Base-by-base conservation (phyloP, 2,888 invertebrate species). In the Spilarctia lutea region DNA sequence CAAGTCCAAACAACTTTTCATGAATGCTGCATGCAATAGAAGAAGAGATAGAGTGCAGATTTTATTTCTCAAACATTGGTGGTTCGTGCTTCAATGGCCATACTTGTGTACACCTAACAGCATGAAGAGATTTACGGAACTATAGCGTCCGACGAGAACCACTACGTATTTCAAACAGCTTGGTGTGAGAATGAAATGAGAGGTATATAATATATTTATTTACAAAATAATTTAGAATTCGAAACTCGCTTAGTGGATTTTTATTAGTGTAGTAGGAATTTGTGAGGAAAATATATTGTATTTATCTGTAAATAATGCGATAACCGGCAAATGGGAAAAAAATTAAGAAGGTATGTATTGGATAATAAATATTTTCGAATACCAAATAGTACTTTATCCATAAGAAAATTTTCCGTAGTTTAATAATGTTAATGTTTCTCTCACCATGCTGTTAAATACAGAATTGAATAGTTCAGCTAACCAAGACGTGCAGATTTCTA, bases 1-100 rank as follows among this genome's bases (percentile, higher is more conserved):
- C 97, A 95, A 97, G 96, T 96, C 97, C 97, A 96, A 98, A 98
- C 88, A 98, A 96, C 96, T 97, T 97, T 94, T 97, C 97, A 96
- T 97, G 97, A 94, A 97, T 97, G 97, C 97, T 97, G 97, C 97
- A 97, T 97, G 97, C 97, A 96, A 96, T 94, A 92, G 92, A 95
- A 94, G 93, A 91, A 92, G 90, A 92, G 89, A 94, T 94, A 95
- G 94, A 94, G 96, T 95, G 96, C 95, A 92, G 89, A 91, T 89
- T 87, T 89, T 84, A 89, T 82, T 82, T 75, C 78, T 79, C 79
- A 86, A 81, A 83, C 81, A 84, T 88, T 83, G 84, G 91, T 89
- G 90, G 88, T 80, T 78, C 80, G 90, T 91, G 91, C 91, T 81
- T 81, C 81, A 83, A 83, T 85, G 81, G 77, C 79, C 76, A 83